Conservation (phyloP, 92 coral and sea anemone species). For the Phenganax stokvisi region DNA sequence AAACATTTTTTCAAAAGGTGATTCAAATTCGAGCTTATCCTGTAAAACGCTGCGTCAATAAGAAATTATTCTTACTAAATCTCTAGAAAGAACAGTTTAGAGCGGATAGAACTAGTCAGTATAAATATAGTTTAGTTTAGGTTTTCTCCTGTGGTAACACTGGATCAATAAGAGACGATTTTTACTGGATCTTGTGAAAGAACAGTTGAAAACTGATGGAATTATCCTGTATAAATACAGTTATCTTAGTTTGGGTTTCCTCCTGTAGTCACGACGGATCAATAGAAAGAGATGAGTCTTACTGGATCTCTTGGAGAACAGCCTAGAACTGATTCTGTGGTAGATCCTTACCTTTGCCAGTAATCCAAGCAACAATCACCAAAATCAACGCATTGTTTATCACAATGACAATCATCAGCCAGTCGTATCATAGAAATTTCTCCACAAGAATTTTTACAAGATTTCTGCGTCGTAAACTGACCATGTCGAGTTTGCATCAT, state of each 20-base stretch:
- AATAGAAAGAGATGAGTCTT: neutral
- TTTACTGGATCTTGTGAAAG: too few species aligned
- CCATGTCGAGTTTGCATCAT: neutral
- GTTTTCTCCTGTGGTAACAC: too few species aligned
- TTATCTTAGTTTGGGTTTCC: neutral
- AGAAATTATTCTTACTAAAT: neutral
- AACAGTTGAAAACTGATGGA: neutral
- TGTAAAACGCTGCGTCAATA: too few species aligned
- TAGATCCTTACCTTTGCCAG: constrained; percentile 24
- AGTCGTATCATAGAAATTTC: neutral
- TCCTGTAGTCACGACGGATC: neutral
- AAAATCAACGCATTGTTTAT: constrained; percentile 20
- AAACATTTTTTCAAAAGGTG: neutral
- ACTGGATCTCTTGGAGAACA: neutral
- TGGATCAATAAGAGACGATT: too few species aligned
- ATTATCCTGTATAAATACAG: neutral
- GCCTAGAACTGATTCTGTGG: neutral
- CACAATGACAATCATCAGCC: constrained; percentile 10
- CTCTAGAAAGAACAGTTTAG: neutral
- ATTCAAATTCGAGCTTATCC: too few species aligned
- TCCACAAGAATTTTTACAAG: constrained; percentile 9
- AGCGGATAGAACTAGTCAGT: neutral
- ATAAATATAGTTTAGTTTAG: too few species aligned
- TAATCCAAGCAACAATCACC: constrained; percentile 34
- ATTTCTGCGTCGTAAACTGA: neutral